These are phyloP conservation scores for Labeo catla DNA, from an alignment of 2,113 vertebrate genomes.

Conservation along the genomic window DNA sequence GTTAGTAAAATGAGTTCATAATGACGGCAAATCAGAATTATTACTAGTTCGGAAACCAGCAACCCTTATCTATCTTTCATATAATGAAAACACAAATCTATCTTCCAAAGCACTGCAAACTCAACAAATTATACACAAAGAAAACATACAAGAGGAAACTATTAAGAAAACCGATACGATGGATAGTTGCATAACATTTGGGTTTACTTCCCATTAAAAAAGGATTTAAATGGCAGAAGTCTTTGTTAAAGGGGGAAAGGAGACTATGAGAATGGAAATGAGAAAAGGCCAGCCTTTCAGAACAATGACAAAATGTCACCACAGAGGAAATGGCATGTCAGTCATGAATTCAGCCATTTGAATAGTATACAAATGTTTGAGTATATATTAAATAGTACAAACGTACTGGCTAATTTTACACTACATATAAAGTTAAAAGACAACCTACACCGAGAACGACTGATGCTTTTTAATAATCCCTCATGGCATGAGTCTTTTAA, in stretches of 20 bases:
- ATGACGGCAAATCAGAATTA: neutral
- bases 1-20: neutral
- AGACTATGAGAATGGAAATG: constrained; percentile 4
- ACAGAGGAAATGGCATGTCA: constrained; percentile 15
- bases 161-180: neutral
- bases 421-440: neutral
- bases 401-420: neutral
- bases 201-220: neutral
- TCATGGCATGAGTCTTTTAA: neutral
- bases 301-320: neutral
- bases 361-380: neutral
- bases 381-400: constrained; percentile 2
- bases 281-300: neutral
- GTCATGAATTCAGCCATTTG: neutral
- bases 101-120: constrained; percentile 5
- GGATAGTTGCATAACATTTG: neutral
- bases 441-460: neutral
- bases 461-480: constrained; percentile 13
- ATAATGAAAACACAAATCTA: neutral
- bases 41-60: neutral
- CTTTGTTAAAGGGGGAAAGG: neutral
- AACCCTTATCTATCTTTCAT: neutral
- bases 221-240: constrained; percentile 8
- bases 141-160: constrained; percentile 11
- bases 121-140: neutral